A percentile compares a stretch with the other conserved stretches of the same genome.
Conservation (phyloP, 64 coral and sea anemone species). For the Stylophora pistillata region DNA sequence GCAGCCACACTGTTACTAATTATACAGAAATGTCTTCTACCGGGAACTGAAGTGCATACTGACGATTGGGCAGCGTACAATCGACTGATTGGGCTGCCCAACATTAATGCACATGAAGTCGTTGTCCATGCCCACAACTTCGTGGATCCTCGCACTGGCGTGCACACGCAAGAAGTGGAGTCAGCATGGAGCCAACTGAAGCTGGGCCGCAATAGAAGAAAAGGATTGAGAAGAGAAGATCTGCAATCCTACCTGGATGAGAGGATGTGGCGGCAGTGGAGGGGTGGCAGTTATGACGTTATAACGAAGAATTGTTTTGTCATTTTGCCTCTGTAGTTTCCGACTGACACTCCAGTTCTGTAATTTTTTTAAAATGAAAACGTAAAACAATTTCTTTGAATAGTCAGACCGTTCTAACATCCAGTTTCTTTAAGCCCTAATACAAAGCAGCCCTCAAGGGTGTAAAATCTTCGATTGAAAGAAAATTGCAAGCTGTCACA, state of each 20-base stretch:
- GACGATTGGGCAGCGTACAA: conserved; percentile 16
- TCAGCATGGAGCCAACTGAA: conserved; percentile 33
- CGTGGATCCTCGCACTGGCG: conserved; percentile 41
- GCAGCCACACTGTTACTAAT: conserved; percentile 1
- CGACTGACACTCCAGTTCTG: too few relatives aligned
- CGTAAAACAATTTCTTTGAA: too few relatives aligned
- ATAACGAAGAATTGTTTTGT: too few relatives aligned
- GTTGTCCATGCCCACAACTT: conserved; percentile 34
- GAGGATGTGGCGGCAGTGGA: conserved; percentile 31
- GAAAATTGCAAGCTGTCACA: too few relatives aligned
- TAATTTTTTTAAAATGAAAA: too few relatives aligned
- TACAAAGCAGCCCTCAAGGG: too few relatives aligned
- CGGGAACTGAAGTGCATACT: background rate
- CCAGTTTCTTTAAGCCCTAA: too few relatives aligned
- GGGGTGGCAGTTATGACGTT: too few relatives aligned
- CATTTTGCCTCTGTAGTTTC: too few relatives aligned
- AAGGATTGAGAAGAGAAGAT: conserved; percentile 1
- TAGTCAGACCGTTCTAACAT: too few relatives aligned
- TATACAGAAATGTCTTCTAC: background rate
- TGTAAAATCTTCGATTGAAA: too few relatives aligned
- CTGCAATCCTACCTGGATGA: conserved; percentile 40
- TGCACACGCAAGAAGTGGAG: conserved; percentile 45
- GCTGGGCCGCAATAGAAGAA: conserved; percentile 1
- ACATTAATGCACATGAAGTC: background rate
- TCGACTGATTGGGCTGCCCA: too few relatives aligned